Evolutionary conservation across 2,797 vertebrate species (phyloP), one percentile per base, ranked within the genome.

Genomic region (Micropoecilia bifurca): DNA sequence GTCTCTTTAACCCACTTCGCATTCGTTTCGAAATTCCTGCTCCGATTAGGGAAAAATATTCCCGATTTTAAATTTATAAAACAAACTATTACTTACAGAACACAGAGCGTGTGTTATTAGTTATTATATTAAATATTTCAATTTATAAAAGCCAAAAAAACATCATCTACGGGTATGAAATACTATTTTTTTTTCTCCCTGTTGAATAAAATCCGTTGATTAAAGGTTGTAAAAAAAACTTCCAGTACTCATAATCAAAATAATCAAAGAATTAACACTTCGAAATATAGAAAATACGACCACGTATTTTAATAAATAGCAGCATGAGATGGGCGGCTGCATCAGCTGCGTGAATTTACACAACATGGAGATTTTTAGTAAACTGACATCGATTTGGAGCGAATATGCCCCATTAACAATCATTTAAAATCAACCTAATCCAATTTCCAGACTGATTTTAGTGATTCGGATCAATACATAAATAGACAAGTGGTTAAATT

Each of bases 341-440:
- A 10, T n/a, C 45, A 28, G 71, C 25, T 16, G 3, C 6, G 25
- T 48, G 46, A 8, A 33, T 20, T 30, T 20, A 2, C 20, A 36
- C n/a, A 0, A 5, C 3, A 25, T 1, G 4, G 3, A 6, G 22
- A 20, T 6, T 41, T 2, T 36, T 28, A 1, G 1, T 13, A 0
- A 53, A n/a, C 45, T 78, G 25, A 6, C 6, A 1, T n/a, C 0
- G 0, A 1, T 41, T 57, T 53, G 72, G 30, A 71, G 9, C 33
- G 45, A 72, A 48, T 18, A 45, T 47, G 3, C 41, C 45, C 7
- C 12, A 22, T 39, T 39, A 36, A 9, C 4, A 25, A 10, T 59
- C 28, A 39, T 4, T 36, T 33, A 10, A 36, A 73, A 50, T 55
- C 6, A 46, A 28, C 41, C 68, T 28, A n/a, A 71, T 1, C 25